A percentile compares a stretch with the other conserved stretches of the same genome.
phyloP scores from a whole-genome alignment of 2,797 vertebrate genomes.

The Uromys caudimaculatus region DNA sequence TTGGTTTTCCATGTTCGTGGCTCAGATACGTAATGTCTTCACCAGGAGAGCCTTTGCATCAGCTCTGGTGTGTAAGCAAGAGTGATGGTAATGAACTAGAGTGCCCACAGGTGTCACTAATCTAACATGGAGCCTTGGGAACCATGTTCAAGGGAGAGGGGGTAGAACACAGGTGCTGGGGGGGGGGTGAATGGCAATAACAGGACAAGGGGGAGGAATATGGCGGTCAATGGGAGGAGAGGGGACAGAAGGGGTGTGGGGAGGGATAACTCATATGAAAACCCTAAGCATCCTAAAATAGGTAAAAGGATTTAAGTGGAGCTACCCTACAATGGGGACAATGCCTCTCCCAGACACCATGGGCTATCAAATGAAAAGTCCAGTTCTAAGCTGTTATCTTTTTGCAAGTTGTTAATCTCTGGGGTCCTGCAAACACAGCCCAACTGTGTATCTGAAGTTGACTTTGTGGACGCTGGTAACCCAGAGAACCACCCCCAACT shows the following conservation, averaged over 20 bases:
- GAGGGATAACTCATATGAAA: not conserved
- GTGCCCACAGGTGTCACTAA: not conserved
- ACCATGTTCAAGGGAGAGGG: not conserved
- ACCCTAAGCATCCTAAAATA: not conserved
- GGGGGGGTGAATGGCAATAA: not conserved
- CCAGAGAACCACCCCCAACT: too few species aligned
- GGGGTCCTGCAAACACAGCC: too few species aligned
- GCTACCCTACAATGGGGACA: too few species aligned
- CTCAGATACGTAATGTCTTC: not conserved
- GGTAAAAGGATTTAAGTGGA: not conserved
- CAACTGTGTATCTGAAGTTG: not conserved
- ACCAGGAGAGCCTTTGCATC: not conserved
- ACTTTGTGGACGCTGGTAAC: not conserved
- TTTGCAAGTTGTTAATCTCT: not conserved
- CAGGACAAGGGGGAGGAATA: too few species aligned
- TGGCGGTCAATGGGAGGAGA: not conserved
- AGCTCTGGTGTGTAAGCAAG: not conserved
- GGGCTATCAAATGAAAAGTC: not conserved
- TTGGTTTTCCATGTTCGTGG: not conserved
- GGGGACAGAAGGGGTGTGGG: too few species aligned
- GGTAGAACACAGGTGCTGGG: not conserved
- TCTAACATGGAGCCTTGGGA: not conserved
- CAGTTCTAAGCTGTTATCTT: not conserved
- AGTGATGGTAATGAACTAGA: not conserved
- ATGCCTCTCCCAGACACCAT: not conserved